These are phyloP conservation scores for Mus minutoides DNA, from an alignment of 2,797 vertebrate genomes.

Conservation along the genomic window DNA sequence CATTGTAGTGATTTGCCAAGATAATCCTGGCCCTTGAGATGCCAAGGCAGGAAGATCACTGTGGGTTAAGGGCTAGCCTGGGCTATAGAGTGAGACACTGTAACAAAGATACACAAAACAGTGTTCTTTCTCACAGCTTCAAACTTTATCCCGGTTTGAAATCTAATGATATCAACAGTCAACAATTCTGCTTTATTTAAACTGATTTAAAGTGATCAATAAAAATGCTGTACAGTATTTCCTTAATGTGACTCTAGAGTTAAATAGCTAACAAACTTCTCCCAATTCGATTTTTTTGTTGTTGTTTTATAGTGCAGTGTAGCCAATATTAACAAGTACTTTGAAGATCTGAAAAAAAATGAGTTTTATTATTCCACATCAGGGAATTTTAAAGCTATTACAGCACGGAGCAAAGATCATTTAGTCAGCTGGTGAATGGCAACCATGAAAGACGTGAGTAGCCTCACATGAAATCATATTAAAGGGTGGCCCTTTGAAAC, in stretches of 20 bases:
- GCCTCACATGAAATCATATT: slow-evolving; percentile 26
- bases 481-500: not conserved
- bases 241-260: not conserved
- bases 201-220: not conserved
- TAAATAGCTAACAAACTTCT: slow-evolving; percentile 3
- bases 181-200: not conserved
- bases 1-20: not conserved
- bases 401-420: not conserved
- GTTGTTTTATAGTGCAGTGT: not conserved
- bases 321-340: slow-evolving; percentile 11
- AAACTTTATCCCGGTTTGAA: not conserved
- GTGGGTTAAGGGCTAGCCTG: not conserved
- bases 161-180: not conserved
- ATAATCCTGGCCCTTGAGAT: not conserved
- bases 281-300: not conserved
- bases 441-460: not conserved
- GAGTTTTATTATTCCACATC: slow-evolving; percentile 47
- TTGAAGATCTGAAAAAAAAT: not conserved
- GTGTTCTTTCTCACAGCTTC: not conserved
- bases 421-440: not conserved
- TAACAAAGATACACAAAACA: not conserved
- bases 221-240: not conserved
- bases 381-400: slow-evolving; percentile 52
- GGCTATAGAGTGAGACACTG: not conserved
- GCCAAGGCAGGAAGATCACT: not conserved